phyloP scores from a whole-genome alignment of 2,797 vertebrate genomes.

The Halcyon smyrnensis region DNA sequence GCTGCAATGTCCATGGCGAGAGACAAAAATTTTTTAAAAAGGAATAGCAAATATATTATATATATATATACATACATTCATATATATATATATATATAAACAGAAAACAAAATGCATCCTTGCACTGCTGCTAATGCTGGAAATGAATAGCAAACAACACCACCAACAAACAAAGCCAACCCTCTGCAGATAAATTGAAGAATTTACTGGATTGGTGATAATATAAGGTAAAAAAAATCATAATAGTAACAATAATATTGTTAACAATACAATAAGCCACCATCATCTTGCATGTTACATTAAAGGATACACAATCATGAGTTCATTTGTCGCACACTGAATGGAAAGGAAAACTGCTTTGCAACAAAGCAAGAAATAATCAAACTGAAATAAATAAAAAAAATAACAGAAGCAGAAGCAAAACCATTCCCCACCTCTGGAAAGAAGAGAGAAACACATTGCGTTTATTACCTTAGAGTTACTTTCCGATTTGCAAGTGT shows the following conservation, averaged over 20 bases:
- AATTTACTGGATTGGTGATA: slow-evolving; percentile 71
- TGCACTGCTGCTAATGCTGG: slow-evolving; percentile 81
- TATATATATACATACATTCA: slow-evolving; percentile 74
- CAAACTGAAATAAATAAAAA: slow-evolving; percentile 61
- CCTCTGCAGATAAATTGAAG: slow-evolving; percentile 76
- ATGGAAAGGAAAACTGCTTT: slow-evolving; percentile 74
- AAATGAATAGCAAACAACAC: slow-evolving; percentile 65
- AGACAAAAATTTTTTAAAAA: slow-evolving; percentile 74
- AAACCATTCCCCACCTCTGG: slow-evolving; percentile 64
- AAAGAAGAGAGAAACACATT: slow-evolving; percentile 70
- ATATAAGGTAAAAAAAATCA: slow-evolving; percentile 37
- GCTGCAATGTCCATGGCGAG: slow-evolving; percentile 74
- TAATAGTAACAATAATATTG: slow-evolving; percentile 6
- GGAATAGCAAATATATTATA: slow-evolving; percentile 82
- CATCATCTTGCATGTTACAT: slow-evolving; percentile 61
- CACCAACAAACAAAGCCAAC: slow-evolving; percentile 72
- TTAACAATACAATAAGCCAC: slow-evolving; percentile 44
- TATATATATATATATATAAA: slow-evolving; percentile 70
- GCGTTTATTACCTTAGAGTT: slow-evolving; percentile 59
- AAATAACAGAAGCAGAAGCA: slow-evolving; percentile 56
- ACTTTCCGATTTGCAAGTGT: slow-evolving; percentile 61
- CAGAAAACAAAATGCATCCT: slow-evolving; percentile 80
- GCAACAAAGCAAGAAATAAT: slow-evolving; percentile 77
- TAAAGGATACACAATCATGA: slow-evolving; percentile 48
- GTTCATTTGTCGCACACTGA: slow-evolving; percentile 68